Evolutionary conservation across 2,888 invertebrate species (phyloP).

Genomic region (Metopia argyrocephala): DNA sequence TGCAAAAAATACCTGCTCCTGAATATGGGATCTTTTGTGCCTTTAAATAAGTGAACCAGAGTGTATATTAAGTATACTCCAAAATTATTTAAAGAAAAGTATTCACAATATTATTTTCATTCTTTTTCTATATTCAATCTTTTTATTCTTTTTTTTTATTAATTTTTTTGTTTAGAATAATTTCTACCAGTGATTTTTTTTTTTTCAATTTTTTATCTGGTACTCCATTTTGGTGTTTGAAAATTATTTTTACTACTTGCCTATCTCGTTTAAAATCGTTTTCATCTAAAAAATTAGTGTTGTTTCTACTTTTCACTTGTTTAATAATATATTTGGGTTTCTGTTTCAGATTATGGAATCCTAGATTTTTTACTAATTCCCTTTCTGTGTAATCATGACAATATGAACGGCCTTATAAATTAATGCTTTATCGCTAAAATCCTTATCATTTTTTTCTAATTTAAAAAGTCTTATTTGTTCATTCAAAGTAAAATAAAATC

Average conservation of each 20-base stretch:
- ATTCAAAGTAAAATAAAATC: too few species aligned
- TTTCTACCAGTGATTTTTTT: conserved; percentile 47
- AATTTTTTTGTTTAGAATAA: conserved; percentile 10
- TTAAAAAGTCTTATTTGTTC: too few species aligned
- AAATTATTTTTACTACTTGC: conserved; percentile 54
- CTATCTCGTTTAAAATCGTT: conserved; percentile 52
- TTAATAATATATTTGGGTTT: conserved; percentile 54
- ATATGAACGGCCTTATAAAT: too few species aligned
- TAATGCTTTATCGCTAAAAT: too few species aligned
- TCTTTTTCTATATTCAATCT: too few species aligned
- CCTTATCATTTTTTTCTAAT: too few species aligned
- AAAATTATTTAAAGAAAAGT: too few species aligned
- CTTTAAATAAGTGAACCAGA: too few species aligned
- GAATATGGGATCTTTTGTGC: too few species aligned
- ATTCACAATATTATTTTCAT: too few species aligned
- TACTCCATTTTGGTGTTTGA: conserved; percentile 54
- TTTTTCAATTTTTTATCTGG: conserved; percentile 41
- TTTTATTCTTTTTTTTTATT: neutral
- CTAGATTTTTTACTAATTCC: conserved; percentile 59
- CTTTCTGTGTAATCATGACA: conserved; percentile 28
- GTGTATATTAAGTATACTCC: too few species aligned
- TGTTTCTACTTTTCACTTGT: conserved; percentile 46
- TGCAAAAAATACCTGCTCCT: too few species aligned
- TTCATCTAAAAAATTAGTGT: conserved; percentile 50
- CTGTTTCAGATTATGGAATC: conserved; percentile 58